Percentiles rank a stretch among this genome's conserved stretches.
Evolutionary conservation across 1,140 invertebrate species (phyloP).

Genomic region (Megathymus violae): DNA sequence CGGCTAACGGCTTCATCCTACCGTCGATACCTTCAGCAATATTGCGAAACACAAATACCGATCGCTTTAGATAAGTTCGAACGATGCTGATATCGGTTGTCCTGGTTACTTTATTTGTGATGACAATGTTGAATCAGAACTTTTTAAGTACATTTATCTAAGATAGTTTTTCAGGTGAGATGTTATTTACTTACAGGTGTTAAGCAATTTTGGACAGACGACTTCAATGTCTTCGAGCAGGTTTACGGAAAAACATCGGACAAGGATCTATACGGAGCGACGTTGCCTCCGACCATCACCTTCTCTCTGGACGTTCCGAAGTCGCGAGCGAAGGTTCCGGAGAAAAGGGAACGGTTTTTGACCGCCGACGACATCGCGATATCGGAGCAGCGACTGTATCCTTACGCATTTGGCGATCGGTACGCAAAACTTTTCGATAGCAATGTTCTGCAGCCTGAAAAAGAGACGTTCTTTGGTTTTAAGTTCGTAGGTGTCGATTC

Average conservation of each 20-base stretch:
- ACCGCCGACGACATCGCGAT: constrained; percentile 40
- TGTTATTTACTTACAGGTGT: constrained; percentile 53
- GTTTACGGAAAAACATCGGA: constrained; percentile 74
- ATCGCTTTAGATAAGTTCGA: no score
- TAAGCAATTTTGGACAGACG: constrained; percentile 69
- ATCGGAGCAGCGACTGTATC: constrained; percentile 32
- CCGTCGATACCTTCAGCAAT: not conserved
- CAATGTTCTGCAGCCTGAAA: constrained; percentile 39
- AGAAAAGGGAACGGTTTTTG: constrained; percentile 61
- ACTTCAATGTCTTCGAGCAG: constrained; percentile 69
- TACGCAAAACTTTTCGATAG: constrained; percentile 54
- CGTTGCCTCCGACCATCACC: constrained; percentile 51
- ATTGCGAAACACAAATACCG: not conserved
- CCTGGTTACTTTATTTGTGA: no score
- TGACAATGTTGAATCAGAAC: no score
- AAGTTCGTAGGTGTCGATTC: constrained; percentile 65
- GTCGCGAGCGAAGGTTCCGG: constrained; percentile 42
- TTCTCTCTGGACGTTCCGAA: constrained; percentile 41
- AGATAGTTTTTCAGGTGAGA: not conserved
- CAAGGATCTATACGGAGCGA: constrained; percentile 63
- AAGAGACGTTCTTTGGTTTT: constrained; percentile 49
- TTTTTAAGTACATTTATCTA: no score
- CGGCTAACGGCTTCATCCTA: constrained; percentile 5
- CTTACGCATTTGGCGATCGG: constrained; percentile 43
- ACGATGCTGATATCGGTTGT: no score